These are phyloP conservation scores for Synanthedon tipuliformis DNA, from an alignment of 2,888 invertebrate species.

Conservation along the genomic window DNA sequence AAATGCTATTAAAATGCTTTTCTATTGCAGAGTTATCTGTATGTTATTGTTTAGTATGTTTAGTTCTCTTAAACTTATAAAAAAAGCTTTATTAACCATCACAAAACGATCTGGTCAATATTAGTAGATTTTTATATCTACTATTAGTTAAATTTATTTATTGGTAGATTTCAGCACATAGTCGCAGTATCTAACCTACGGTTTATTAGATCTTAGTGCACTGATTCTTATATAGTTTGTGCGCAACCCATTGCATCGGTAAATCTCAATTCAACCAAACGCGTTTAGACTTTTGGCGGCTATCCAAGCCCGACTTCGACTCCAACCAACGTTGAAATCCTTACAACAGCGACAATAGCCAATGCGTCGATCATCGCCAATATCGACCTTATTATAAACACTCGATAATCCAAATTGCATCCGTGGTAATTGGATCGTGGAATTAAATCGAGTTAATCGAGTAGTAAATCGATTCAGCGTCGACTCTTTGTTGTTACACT, in stretches of 20 bases:
- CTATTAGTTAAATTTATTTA: too few species aligned
- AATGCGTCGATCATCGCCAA: slow-evolving; percentile 5
- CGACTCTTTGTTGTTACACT: slow-evolving; percentile 17
- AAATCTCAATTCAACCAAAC: slow-evolving; percentile 46
- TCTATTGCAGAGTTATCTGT: too few species aligned
- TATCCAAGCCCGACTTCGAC: slow-evolving; percentile 6
- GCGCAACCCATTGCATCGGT: slow-evolving; percentile 26
- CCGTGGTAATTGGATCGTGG: not conserved
- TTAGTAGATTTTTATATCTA: too few species aligned
- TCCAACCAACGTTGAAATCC: slow-evolving; percentile 19
- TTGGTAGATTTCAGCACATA: too few species aligned
- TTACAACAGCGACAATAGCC: slow-evolving; percentile 23
- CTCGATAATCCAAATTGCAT: slow-evolving; percentile 1
- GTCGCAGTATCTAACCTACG: too few species aligned
- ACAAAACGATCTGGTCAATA: too few species aligned
- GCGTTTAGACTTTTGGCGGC: slow-evolving; percentile 18
- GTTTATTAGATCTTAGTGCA: too few species aligned
- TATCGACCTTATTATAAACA: not conserved
- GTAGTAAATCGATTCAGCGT: slow-evolving; percentile 29
- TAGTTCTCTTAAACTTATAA: too few species aligned
- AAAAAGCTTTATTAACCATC: too few species aligned
- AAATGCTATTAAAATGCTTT: too few species aligned
- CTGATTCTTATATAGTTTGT: too few species aligned
- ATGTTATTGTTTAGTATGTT: too few species aligned
- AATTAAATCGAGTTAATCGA: slow-evolving; percentile 21